Conservation (phyloP, 2,113 vertebrate species). For the Recurvirostra avosetta region DNA sequence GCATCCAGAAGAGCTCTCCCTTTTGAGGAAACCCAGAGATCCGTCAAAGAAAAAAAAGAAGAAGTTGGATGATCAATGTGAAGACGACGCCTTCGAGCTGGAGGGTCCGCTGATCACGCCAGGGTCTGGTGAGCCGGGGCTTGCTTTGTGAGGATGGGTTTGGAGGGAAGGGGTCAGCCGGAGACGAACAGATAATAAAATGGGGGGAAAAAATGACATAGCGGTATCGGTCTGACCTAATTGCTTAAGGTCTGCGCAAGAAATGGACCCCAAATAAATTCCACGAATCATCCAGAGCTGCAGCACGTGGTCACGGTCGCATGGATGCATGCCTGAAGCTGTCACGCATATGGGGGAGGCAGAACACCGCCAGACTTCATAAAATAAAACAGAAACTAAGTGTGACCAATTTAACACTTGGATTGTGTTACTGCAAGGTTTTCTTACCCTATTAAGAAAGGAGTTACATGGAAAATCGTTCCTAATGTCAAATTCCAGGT, state of each 20-base stretch:
- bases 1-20: conserved; percentile 95
- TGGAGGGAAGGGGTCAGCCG: neutral
- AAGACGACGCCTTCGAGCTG: conserved; percentile 89
- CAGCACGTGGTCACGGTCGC: neutral
- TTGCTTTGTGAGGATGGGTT: neutral
- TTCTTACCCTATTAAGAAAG: neutral
- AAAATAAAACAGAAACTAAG: neutral
- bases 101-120: conserved; percentile 94
- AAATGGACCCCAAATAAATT: neutral
- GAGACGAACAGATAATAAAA: neutral
- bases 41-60: conserved; percentile 99
- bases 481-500: neutral
- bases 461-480: neutral
- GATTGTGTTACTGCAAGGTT: neutral
- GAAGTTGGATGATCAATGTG: conserved; percentile 86
- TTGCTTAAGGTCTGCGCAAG: neutral
- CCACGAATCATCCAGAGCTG: neutral
- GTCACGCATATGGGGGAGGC: neutral
- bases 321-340: conserved; percentile 18
- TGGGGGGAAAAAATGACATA: neutral
- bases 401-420: neutral
- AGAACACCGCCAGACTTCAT: neutral
- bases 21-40: conserved; percentile 95
- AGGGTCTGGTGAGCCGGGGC: conserved; percentile 83
- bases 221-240: neutral